These are phyloP conservation scores for Scelioninae gen. 1 DNA, from an alignment of 2,888 invertebrate genomes.

Conservation along the genomic window DNA sequence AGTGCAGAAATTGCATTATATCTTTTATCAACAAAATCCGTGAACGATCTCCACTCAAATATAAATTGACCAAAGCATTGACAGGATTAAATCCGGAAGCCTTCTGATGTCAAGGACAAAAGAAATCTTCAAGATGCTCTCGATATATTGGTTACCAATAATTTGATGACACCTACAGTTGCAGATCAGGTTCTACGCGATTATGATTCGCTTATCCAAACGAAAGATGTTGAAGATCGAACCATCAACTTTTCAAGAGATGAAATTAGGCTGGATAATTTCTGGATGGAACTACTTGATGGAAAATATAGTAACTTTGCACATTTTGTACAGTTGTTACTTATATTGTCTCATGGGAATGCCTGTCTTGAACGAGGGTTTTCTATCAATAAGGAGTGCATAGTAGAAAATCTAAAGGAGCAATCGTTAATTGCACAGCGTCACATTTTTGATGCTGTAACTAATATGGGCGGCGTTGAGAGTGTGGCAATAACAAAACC, in stretches of 20 bases:
- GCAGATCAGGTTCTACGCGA: conserved; percentile 10
- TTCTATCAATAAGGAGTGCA: conserved; percentile 7
- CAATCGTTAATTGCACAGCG: conserved; percentile 11
- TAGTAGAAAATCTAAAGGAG: conserved; percentile 17
- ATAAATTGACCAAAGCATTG: conserved; percentile 29
- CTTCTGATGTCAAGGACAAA: not conserved
- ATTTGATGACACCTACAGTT: conserved; percentile 2
- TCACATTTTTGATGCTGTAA: conserved; percentile 10
- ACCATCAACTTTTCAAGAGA: not conserved
- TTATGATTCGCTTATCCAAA: conserved; percentile 2
- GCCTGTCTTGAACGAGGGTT: conserved; percentile 14
- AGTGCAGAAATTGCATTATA: conserved; percentile 7
- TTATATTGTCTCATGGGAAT: conserved; percentile 14
- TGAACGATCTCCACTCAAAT: conserved; percentile 36
- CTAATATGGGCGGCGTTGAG: conserved; percentile 5
- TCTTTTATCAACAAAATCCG: conserved; percentile 12
- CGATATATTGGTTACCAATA: not conserved
- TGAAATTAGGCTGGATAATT: not conserved
- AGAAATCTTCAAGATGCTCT: not conserved
- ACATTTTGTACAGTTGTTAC: conserved; percentile 5
- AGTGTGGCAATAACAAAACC: conserved; percentile 3
- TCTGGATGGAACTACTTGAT: conserved; percentile 12
- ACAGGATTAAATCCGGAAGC: conserved; percentile 13
- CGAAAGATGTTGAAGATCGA: conserved; percentile 6
- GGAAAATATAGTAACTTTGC: not conserved